phyloP scores from a whole-genome alignment of 2,888 invertebrate species.

The Eubasilissa splendida region DNA sequence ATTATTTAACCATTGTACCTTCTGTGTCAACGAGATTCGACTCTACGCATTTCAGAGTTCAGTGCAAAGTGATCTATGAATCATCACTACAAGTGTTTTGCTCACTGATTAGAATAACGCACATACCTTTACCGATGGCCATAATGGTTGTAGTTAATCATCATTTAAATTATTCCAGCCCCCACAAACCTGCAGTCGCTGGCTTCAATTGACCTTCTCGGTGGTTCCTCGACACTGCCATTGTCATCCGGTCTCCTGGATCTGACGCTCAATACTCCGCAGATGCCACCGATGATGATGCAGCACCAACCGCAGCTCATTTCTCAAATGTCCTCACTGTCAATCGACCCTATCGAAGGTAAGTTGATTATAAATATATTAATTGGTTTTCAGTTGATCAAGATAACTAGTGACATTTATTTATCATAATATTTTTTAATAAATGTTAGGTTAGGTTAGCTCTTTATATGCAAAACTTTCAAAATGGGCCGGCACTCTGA shows the following conservation, averaged over 20 bases:
- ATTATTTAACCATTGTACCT: too few species aligned
- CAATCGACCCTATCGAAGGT: slow-evolving; percentile 55
- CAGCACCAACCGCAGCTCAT: slow-evolving; percentile 31
- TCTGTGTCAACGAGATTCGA: too few species aligned
- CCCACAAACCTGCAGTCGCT: slow-evolving; percentile 22
- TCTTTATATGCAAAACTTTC: too few species aligned
- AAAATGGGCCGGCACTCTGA: too few species aligned
- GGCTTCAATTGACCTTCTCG: slow-evolving; percentile 51
- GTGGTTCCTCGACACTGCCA: slow-evolving; percentile 38
- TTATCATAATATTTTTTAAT: too few species aligned
- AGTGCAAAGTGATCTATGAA: too few species aligned
- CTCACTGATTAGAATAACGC: neutral
- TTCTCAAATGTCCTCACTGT: slow-evolving; percentile 49
- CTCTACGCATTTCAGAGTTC: too few species aligned
- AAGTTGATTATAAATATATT: neutral
- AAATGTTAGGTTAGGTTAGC: too few species aligned
- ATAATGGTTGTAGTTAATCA: neutral
- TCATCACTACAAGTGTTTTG: too few species aligned
- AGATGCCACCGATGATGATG: neutral
- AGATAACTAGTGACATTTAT: too few species aligned
- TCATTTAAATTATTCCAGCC: slow-evolving; percentile 17
- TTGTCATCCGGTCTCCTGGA: slow-evolving; percentile 48
- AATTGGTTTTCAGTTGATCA: neutral
- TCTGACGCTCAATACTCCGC: slow-evolving; percentile 35
- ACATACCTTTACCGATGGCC: neutral